Percentiles rank a stretch among this genome's conserved stretches.
These are phyloP conservation scores for Rhombomys opimus DNA, from an alignment of 2,113 vertebrate genomes.

Conservation along the genomic window DNA sequence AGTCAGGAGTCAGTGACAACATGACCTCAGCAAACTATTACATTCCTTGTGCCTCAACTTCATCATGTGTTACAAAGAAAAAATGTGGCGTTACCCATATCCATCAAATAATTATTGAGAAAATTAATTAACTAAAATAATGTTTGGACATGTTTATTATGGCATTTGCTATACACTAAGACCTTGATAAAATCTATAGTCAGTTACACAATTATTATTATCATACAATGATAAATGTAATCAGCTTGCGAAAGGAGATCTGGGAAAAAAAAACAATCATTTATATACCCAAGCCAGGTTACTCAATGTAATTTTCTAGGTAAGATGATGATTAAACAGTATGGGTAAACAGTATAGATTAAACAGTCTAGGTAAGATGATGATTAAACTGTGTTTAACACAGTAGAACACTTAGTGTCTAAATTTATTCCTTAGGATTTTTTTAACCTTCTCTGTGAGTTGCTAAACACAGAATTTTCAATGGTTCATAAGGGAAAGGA, in stretches of 20 bases:
- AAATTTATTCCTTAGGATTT: neutral
- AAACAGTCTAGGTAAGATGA: neutral
- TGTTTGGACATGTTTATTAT: constrained; percentile 47
- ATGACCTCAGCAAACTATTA: neutral
- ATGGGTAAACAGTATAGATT: neutral
- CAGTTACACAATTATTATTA: constrained; percentile 51
- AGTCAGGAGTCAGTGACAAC: neutral
- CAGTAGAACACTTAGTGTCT: constrained; percentile 29
- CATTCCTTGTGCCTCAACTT: neutral
- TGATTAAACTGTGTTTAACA: neutral
- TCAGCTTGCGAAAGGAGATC: constrained; percentile 35
- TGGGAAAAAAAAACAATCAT: constrained; percentile 47
- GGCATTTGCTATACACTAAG: constrained; percentile 7
- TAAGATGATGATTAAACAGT: constrained; percentile 25
- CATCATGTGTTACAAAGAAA: constrained; percentile 37
- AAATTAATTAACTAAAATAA: constrained; percentile 23
- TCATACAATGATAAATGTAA: constrained; percentile 21
- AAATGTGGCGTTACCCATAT: neutral
- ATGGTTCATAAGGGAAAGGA: neutral
- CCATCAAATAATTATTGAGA: neutral
- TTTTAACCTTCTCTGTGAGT: neutral
- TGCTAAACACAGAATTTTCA: constrained; percentile 22
- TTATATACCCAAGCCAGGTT: neutral
- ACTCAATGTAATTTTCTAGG: constrained; percentile 45
- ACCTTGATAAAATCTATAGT: constrained; percentile 31